Base-by-base conservation (phyloP, 2,888 invertebrate species). In the Drosophila rellima region DNA sequence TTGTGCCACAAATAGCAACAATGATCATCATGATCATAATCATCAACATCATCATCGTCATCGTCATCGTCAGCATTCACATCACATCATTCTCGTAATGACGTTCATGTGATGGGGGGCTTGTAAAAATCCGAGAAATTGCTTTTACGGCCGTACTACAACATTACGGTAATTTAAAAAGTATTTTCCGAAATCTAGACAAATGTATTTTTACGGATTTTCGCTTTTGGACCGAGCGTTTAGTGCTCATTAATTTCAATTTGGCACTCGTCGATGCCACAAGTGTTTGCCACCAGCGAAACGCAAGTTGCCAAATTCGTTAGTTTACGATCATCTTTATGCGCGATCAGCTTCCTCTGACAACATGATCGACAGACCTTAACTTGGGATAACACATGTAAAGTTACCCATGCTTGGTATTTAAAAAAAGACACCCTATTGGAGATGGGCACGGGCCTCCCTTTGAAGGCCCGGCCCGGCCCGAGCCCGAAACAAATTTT, bases 81-180 rank as follows among this genome's bases (percentile, higher is more conserved):
- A 26, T 10, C 3, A 31, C 31, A 35, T 56, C 33, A 47, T 54
- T 18, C 39, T 55, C 15, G 26, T 56, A 23, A 51, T 59, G 13
- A 59, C 50, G 11, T 39, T 66, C 17, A 50, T 55, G 8, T 62
- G 65, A 61, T 45, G n/a, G 59, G 6, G 7, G 3, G 35, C 52
- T 52, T 70, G 64, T 63, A 60, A 42, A 62, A 66, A 70, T 59
- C 52, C 40, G 51, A 72, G 35, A 51, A 74, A 62, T 72, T 55
- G 35, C 60, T 80, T 73, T 74, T 67, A 55, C 44, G 61, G 54
- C 48, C 59, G n/a, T 33, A 55, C 54, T 42, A 62, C 65, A 76
- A 71, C 60, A 78, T 83, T 66, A 78, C 82, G 78, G 86, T 78
- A 67, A 80, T 76, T 78, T 60, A 68, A 70, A 68, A 76, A 60